A percentile compares a stretch with the other conserved stretches of the same genome.
phyloP scores from a whole-genome alignment of 2,113 vertebrate species.

The Prunella fulvescens region DNA sequence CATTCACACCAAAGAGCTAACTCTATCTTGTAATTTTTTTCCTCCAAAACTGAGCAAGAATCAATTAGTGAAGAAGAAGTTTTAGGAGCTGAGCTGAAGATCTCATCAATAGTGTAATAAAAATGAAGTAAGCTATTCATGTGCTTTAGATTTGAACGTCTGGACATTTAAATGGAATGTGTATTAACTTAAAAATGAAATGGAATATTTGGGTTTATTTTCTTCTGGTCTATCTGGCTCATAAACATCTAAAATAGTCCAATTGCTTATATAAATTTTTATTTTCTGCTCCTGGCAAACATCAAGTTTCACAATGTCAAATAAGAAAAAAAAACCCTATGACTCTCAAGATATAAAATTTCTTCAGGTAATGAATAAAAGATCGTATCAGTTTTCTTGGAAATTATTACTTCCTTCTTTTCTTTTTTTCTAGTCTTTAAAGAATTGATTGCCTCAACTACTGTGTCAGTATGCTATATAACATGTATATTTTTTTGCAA shows the following conservation, averaged over 20 bases:
- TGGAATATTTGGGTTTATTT: background rate
- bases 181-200: background rate
- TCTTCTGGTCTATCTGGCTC: background rate
- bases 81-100: background rate
- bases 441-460: background rate
- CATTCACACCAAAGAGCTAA: background rate
- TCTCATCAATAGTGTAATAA: background rate
- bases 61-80: background rate
- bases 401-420: background rate
- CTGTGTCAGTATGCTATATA: background rate
- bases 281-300: background rate
- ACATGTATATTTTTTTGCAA: background rate
- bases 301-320: background rate
- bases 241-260: background rate
- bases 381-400: background rate
- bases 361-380: background rate
- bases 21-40: background rate
- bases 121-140: background rate
- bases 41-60: background rate
- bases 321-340: fast-evolving
- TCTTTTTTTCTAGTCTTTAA: background rate
- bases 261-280: background rate
- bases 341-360: background rate
- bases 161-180: background rate
- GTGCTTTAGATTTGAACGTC: background rate